Percentiles rank a stretch among this genome's conserved stretches.
These are phyloP conservation scores for Leptocoma aspasia DNA, from an alignment of 2,113 vertebrate species.

Conservation along the genomic window DNA sequence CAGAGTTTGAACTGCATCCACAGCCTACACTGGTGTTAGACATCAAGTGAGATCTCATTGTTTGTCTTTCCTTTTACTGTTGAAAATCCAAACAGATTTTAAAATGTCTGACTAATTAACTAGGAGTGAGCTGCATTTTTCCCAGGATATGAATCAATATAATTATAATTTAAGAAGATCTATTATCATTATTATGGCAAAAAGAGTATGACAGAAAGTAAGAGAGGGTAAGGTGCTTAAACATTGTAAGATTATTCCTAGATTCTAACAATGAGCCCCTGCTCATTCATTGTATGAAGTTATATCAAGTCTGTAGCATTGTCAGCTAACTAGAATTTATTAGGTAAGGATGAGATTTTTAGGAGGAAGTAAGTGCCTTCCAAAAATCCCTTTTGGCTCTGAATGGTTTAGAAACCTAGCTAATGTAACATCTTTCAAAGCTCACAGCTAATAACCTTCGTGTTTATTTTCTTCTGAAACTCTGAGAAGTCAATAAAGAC, in stretches of 20 bases:
- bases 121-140: neutral
- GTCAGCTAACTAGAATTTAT: neutral
- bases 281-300: neutral
- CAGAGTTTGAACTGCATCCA: conserved; percentile 31
- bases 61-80: conserved; percentile 3
- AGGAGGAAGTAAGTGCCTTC: neutral
- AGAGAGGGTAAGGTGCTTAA: neutral
- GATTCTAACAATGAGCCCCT: neutral
- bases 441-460: neutral
- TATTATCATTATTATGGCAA: neutral
- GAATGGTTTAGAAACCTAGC: neutral
- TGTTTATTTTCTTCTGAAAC: neutral
- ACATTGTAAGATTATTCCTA: neutral
- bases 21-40: neutral
- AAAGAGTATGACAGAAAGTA: neutral
- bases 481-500: neutral
- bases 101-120: neutral
- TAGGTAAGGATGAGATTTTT: neutral
- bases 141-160: neutral
- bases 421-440: neutral
- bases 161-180: neutral
- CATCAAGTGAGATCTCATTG: conserved; percentile 30
- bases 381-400: neutral
- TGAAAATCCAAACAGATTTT: neutral
- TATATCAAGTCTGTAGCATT: neutral